A percentile compares a stretch with the other conserved stretches of the same genome.
These are phyloP conservation scores for Acipenser oxyrinchus DNA, from an alignment of 2,797 vertebrate species.

Conservation along the genomic window DNA sequence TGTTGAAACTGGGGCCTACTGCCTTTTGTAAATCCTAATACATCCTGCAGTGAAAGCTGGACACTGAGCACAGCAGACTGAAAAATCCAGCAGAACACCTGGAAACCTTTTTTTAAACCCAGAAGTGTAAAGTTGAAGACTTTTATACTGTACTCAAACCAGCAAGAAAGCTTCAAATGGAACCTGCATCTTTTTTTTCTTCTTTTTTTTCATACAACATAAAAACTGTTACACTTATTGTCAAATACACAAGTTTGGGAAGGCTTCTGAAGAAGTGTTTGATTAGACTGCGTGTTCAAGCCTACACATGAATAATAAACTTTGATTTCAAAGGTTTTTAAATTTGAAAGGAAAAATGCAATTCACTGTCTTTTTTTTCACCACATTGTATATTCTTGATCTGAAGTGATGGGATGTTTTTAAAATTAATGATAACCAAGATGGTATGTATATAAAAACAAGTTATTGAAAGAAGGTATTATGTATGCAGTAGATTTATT, in stretches of 20 bases:
- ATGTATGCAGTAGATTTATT: slow-evolving; percentile 99
- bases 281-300: slow-evolving; percentile 49
- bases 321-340: slow-evolving; percentile 72
- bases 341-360: slow-evolving; percentile 71
- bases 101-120: slow-evolving; percentile 57
- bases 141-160: slow-evolving; percentile 84
- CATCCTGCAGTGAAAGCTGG: slow-evolving; percentile 63
- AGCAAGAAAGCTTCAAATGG: slow-evolving; percentile 79
- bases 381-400: slow-evolving; percentile 66
- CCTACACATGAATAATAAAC: slow-evolving; percentile 46
- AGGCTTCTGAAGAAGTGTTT: slow-evolving; percentile 38
- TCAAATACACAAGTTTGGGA: slow-evolving; percentile 29
- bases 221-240: slow-evolving; percentile 37
- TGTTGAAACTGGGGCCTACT: slow-evolving; percentile 40
- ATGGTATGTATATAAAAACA: slow-evolving; percentile 90
- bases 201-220: slow-evolving; percentile 35
- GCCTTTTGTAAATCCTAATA: slow-evolving; percentile 36
- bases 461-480: slow-evolving; percentile 89
- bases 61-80: slow-evolving; percentile 83
- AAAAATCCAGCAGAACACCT: slow-evolving; percentile 64
- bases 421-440: slow-evolving; percentile 35
- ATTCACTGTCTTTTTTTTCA: slow-evolving; percentile 67
- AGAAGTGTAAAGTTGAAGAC: slow-evolving; percentile 71
- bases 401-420: slow-evolving; percentile 48
- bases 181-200: slow-evolving; percentile 47